Conservation (phyloP, 2,797 vertebrate species). For the Telmatherina bonti region DNA sequence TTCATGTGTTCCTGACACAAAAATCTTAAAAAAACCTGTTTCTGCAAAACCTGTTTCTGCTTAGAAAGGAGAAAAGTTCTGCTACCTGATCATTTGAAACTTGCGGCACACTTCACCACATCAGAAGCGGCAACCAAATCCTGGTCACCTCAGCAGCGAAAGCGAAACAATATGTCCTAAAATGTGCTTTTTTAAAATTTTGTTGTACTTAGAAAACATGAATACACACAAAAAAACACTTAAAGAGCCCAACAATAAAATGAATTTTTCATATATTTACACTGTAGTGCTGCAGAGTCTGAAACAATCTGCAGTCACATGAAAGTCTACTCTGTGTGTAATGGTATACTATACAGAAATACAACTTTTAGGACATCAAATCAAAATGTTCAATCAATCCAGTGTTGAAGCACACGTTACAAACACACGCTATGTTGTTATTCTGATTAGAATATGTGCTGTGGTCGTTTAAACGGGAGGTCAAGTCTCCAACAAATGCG, state of each 20-base stretch:
- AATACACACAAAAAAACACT: background rate
- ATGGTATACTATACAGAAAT: background rate
- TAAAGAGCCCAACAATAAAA: background rate
- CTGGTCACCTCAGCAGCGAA: background rate
- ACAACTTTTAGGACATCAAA: background rate
- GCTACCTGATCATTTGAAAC: background rate
- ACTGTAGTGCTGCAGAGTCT: background rate
- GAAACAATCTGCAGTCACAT: background rate
- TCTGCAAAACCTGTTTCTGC: background rate
- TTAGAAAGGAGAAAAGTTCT: background rate
- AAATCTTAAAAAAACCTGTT: no score
- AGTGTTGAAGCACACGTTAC: constrained; percentile 36
- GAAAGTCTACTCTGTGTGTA: background rate
- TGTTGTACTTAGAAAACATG: background rate
- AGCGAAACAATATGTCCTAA: background rate
- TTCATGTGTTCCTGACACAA: background rate
- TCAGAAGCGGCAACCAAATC: background rate
- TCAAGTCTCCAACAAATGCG: constrained; percentile 44
- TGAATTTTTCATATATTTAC: background rate
- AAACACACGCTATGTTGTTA: constrained; percentile 44
- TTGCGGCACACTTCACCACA: background rate
- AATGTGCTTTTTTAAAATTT: background rate
- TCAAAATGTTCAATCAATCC: constrained; percentile 8
- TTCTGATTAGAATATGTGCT: constrained; percentile 38
- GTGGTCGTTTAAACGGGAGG: constrained; percentile 45